Base-by-base conservation (phyloP, 2,888 invertebrate species). In the Pachydiplax longipennis region DNA sequence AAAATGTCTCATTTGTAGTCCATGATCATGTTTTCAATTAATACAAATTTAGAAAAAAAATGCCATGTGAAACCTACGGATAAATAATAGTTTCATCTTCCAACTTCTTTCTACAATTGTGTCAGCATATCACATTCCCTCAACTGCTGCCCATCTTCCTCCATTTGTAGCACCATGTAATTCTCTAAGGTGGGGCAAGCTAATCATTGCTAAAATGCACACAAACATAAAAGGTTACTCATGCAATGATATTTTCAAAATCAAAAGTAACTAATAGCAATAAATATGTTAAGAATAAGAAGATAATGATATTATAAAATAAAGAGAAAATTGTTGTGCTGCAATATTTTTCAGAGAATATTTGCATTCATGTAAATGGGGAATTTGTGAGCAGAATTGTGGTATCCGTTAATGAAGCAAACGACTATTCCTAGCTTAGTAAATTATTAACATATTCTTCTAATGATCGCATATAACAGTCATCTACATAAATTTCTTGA, bases 191-290 rank as follows among this genome's bases (percentile, higher is more conserved):
- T 61, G 87, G 37, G 87, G 87, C 58, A 87, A 37, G 87, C 35
- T 37, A 58, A 87, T 87, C 58, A 61, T 61, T n/a, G 61, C 87
- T 87, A 87, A 61, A 87, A 87, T 87, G 61, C 37, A 87, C 37
- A 87, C 87, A 87, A 87, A 65, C 37, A 87, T 37, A 87, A n/a
- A 37, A 61, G 37, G 37, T 58, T 87, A 31, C 58, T 53, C 15
- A 15, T n/a, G 8, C 22, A 53, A 12, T 18, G 15, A 31, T 25
- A 22, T 61, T 22, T 13, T n/a, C 37, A 61, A 12, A 87, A 15
- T 35, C 58, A 18, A 3, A 22, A 48, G n/a, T 44, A 44, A 22
- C 22, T 44, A 44, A 40, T 25, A 82, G 1, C 8, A 58, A 53
- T 35, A 22, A 58, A 35, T 15, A 87, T 22, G 0, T 0, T 58